These are phyloP conservation scores for Callosobruchus maculatus DNA, from an alignment of 2,888 invertebrate genomes.

Conservation along the genomic window DNA sequence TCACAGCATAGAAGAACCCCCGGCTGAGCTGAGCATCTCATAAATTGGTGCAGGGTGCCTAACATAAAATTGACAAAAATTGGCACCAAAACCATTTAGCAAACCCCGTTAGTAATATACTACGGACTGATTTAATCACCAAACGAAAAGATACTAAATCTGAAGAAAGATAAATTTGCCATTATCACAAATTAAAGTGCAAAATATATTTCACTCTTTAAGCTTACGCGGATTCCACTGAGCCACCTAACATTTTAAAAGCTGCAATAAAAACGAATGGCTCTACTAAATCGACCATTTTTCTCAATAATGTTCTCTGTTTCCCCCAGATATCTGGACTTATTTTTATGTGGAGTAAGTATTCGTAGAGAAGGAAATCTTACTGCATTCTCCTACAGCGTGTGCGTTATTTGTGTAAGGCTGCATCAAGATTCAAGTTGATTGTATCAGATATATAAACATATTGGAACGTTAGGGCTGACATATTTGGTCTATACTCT, in stretches of 20 bases:
- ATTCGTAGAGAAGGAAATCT: background rate
- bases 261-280: background rate
- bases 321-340: background rate
- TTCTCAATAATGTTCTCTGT: background rate
- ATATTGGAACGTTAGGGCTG: no score
- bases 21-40: no score
- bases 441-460: no score
- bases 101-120: background rate
- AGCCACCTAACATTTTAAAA: background rate
- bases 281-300: background rate
- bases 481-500: no score
- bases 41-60: no score
- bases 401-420: no score
- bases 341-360: background rate
- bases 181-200: background rate
- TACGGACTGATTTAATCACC: background rate
- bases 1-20: no score
- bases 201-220: background rate
- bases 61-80: no score
- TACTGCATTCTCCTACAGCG: background rate
- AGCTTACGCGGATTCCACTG: background rate
- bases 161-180: background rate
- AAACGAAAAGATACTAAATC: background rate
- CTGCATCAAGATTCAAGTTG: no score
- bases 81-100: no score